Conservation (phyloP, 2,888 invertebrate genomes). For the Heliconius erato region DNA sequence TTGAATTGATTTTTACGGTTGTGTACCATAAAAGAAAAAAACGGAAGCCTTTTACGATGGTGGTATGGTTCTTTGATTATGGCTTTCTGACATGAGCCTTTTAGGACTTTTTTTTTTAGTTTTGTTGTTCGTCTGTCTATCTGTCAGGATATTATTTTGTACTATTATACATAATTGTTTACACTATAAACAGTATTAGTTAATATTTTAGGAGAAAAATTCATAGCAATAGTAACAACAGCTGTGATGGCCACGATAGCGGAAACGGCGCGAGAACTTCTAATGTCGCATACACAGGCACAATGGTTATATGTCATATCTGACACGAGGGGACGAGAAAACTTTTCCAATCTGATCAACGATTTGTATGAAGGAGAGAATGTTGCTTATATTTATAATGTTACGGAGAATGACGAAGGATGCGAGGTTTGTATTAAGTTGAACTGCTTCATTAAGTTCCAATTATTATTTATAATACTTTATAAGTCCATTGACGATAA, state of each 20-base stretch:
- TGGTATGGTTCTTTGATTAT: too few species aligned
- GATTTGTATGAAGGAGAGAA: slow-evolving; percentile 92
- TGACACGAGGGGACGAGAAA: slow-evolving; percentile 83
- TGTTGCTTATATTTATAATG: slow-evolving; percentile 91
- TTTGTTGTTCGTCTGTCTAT: too few species aligned
- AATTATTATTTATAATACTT: too few species aligned
- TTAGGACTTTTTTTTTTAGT: too few species aligned
- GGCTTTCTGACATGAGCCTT: too few species aligned
- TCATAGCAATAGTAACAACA: slow-evolving; percentile 87
- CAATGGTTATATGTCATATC: slow-evolving; percentile 94
- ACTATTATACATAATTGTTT: background rate
- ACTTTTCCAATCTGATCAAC: slow-evolving; percentile 85
- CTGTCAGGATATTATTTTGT: too few species aligned
- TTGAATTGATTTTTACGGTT: too few species aligned
- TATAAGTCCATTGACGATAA: too few species aligned
- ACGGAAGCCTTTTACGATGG: too few species aligned
- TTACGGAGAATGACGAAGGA: slow-evolving; percentile 79
- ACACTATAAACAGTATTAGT: background rate
- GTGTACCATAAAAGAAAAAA: too few species aligned
- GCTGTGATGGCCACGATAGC: slow-evolving; percentile 88
- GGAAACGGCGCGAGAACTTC: slow-evolving; percentile 88
- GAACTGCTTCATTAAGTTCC: too few species aligned
- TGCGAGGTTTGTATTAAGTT: slow-evolving; percentile 81
- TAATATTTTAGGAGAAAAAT: slow-evolving; percentile 79
- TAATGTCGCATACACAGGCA: slow-evolving; percentile 89